A percentile compares a stretch with the other conserved stretches of the same genome.
phyloP scores from a whole-genome alignment of 2,797 vertebrate genomes.

The Sparus aurata region DNA sequence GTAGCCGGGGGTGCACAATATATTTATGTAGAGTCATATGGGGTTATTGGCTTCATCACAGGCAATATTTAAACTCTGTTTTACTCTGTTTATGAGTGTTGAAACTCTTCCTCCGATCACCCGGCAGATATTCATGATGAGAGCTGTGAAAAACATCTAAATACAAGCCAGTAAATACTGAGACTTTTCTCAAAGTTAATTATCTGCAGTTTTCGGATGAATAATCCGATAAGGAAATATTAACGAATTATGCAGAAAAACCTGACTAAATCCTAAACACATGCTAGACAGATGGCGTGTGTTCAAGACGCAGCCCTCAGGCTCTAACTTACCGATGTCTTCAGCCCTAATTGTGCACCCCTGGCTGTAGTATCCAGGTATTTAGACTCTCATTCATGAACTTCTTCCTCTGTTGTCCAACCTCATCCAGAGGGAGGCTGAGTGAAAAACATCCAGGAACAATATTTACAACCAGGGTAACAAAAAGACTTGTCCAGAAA shows the following conservation, averaged over 20 bases:
- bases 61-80: neutral
- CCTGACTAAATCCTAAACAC: neutral
- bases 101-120: neutral
- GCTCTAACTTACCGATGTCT: too few relatives aligned
- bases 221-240: neutral
- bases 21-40: neutral
- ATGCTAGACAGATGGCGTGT: too few relatives aligned
- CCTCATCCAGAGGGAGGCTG: slow-evolving; percentile 21
- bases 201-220: slow-evolving; percentile 11
- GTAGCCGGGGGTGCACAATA: slow-evolving; percentile 15
- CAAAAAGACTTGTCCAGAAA: neutral
- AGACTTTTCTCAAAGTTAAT: too few relatives aligned
- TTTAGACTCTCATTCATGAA: slow-evolving; percentile 12
- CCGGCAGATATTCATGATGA: neutral
- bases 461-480: slow-evolving; percentile 44
- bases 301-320: too few relatives aligned
- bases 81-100: neutral
- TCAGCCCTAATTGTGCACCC: slow-evolving; percentile 36
- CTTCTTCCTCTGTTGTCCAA: slow-evolving; percentile 8
- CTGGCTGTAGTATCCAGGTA: slow-evolving; percentile 15
- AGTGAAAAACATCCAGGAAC: slow-evolving; percentile 51
- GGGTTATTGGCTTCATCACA: neutral
- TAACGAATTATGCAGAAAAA: neutral
- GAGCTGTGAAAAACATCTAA: too few relatives aligned
- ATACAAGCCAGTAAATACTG: too few relatives aligned